Conservation (phyloP, 1,140 invertebrate species). For the Pentalonia nigronervosa region DNA sequence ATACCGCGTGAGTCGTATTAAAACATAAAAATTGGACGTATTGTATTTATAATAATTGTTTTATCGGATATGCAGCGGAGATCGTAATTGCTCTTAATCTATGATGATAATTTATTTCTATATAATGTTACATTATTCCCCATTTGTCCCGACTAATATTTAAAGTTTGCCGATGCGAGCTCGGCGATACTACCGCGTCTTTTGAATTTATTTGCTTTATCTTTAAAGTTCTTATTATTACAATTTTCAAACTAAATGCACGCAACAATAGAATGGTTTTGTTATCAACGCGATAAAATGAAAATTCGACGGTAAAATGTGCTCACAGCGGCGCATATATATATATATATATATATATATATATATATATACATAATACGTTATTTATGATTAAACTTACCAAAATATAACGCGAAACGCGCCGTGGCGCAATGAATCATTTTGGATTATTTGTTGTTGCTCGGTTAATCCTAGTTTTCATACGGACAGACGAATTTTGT, state of each 20-base stretch:
- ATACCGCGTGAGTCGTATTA: not conserved
- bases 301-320: not conserved
- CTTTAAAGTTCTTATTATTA: slow-evolving; percentile 5
- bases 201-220: slow-evolving; percentile 19
- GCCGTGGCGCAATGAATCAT: not conserved
- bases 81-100: not conserved
- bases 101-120: not conserved
- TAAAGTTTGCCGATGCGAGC: not conserved
- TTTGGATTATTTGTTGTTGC: slow-evolving; percentile 15
- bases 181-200: not conserved
- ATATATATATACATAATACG: not conserved
- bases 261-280: not conserved
- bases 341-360: not conserved
- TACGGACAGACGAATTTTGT: not conserved
- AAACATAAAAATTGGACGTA: not conserved
- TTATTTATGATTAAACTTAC: slow-evolving; percentile 14
- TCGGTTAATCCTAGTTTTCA: slow-evolving; percentile 10
- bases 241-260: slow-evolving; percentile 13
- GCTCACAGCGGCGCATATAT: too few species aligned
- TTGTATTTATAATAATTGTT: not conserved
- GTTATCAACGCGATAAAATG: slow-evolving; percentile 10
- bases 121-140: not conserved
- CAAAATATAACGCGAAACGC: not conserved
- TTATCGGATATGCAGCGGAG: not conserved
- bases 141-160: not conserved